A percentile compares a stretch with the other conserved stretches of the same genome.
These are phyloP conservation scores for Uromys caudimaculatus DNA, from an alignment of 2,797 vertebrate species.

Conservation along the genomic window DNA sequence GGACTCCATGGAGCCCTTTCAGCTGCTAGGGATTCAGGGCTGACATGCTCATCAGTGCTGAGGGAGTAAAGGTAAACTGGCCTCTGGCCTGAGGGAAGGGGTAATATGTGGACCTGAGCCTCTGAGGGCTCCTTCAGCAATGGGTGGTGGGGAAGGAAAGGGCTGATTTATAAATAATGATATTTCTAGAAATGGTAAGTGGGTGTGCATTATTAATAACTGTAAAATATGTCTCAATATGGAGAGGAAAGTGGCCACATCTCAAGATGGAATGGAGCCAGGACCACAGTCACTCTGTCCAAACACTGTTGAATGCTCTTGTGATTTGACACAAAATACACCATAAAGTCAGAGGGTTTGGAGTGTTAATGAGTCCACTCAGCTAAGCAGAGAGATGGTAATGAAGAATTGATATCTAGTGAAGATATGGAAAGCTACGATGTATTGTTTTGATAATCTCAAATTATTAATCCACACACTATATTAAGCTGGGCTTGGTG, in stretches of 20 bases:
- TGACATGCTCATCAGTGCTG: not conserved
- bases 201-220: conserved; percentile 81
- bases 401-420: conserved; percentile 13
- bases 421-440: conserved; percentile 7
- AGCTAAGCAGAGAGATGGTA: not conserved
- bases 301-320: conserved; percentile 36
- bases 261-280: conserved; percentile 68
- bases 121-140: conserved; percentile 58
- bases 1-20: not conserved
- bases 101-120: conserved; percentile 21
- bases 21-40: not conserved
- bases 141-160: conserved; percentile 62
- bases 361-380: not conserved
- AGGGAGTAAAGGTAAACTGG: conserved; percentile 44
- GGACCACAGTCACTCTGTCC: conserved; percentile 34
- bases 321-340: conserved; percentile 42
- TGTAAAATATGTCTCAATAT: conserved; percentile 78
- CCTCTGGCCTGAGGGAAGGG: not conserved
- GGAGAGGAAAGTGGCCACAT: conserved; percentile 66
- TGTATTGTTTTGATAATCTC: conserved; percentile 32
- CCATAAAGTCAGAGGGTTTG: conserved; percentile 46
- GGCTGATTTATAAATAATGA: conserved; percentile 79
- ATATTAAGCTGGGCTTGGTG: not conserved
- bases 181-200: conserved; percentile 79
- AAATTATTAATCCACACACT: conserved; percentile 27